A percentile compares a stretch with the other conserved stretches of the same genome.
Evolutionary conservation across 2,888 invertebrate species (phyloP).

Genomic region (Scaptomyza polygonia): DNA sequence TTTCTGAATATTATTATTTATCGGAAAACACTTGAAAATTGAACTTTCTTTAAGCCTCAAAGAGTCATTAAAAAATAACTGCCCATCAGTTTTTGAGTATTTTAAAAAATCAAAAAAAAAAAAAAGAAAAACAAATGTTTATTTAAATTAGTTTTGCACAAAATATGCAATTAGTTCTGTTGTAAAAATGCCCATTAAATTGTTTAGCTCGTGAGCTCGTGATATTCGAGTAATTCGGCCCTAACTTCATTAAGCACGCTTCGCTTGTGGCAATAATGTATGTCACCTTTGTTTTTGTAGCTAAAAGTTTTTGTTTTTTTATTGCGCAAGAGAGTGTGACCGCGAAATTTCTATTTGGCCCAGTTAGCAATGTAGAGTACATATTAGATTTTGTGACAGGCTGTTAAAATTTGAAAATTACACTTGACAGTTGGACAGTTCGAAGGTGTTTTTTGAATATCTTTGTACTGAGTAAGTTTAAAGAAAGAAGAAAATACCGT

Average conservation of each 20-base stretch:
- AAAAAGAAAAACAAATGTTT: background rate
- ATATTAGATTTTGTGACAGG: constrained; percentile 24
- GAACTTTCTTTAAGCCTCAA: constrained; percentile 46
- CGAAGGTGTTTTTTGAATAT: too few species aligned
- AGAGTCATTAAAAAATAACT: too few species aligned
- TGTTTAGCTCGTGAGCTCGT: constrained; percentile 14
- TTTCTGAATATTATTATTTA: constrained; percentile 6
- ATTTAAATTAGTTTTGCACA: background rate
- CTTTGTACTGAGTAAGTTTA: too few species aligned
- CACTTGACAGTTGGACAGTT: too few species aligned
- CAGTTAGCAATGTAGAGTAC: constrained; percentile 37
- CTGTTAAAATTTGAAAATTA: background rate
- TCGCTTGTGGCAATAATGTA: constrained; percentile 17
- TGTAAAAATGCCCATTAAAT: background rate
- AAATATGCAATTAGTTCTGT: background rate
- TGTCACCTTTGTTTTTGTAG: constrained; percentile 16
- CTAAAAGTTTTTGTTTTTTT: background rate
- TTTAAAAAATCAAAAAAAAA: too few species aligned
- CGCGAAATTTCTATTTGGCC: constrained; percentile 42
- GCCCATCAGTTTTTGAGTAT: too few species aligned
- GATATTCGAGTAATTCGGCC: constrained; percentile 32
- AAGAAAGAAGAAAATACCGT: too few species aligned
- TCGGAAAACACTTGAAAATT: constrained; percentile 20
- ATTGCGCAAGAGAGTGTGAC: constrained; percentile 39
- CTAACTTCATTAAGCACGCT: constrained; percentile 36